A percentile compares a stretch with the other conserved stretches of the same genome.
phyloP scores from a whole-genome alignment of 2,113 vertebrate species.

The Pleuronectes platessa region DNA sequence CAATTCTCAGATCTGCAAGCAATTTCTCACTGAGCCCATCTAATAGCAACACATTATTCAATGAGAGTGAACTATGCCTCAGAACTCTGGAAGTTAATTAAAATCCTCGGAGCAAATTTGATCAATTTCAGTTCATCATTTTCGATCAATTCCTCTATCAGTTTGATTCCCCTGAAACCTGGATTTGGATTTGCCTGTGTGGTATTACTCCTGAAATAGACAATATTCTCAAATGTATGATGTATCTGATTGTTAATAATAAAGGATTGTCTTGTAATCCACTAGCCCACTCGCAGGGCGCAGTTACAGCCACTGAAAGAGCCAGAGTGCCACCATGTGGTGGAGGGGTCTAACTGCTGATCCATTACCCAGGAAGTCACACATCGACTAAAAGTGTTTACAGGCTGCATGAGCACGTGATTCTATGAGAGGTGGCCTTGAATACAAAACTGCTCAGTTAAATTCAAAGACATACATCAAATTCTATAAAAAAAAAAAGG shows the following conservation, averaged over 20 bases:
- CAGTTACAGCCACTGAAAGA: slow-evolving; percentile 34
- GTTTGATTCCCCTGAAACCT: slow-evolving; percentile 63
- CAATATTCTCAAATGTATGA: slow-evolving; percentile 64
- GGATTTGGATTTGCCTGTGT: slow-evolving; percentile 63
- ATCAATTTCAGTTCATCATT: slow-evolving; percentile 69
- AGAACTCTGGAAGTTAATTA: slow-evolving; percentile 68
- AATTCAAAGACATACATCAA: background rate
- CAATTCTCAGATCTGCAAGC: slow-evolving; percentile 25
- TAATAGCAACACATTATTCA: slow-evolving; percentile 53
- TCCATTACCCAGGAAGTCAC: background rate
- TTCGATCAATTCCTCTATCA: slow-evolving; percentile 66
- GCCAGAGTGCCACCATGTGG: slow-evolving; percentile 74
- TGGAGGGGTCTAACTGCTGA: slow-evolving; percentile 13
- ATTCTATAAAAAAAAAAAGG: background rate
- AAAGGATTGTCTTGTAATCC: slow-evolving; percentile 65
- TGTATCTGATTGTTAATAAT: slow-evolving; percentile 71
- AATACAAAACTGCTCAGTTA: background rate
- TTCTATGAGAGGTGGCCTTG: background rate
- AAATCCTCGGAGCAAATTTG: slow-evolving; percentile 68
- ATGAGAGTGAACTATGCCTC: slow-evolving; percentile 50
- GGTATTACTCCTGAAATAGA: slow-evolving; percentile 70
- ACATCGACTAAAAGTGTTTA: background rate
- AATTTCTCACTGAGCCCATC: slow-evolving; percentile 54
- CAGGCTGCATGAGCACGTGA: background rate
- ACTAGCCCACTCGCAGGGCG: background rate